Conservation (phyloP, 2,888 invertebrate species). For the Arge pagana region DNA sequence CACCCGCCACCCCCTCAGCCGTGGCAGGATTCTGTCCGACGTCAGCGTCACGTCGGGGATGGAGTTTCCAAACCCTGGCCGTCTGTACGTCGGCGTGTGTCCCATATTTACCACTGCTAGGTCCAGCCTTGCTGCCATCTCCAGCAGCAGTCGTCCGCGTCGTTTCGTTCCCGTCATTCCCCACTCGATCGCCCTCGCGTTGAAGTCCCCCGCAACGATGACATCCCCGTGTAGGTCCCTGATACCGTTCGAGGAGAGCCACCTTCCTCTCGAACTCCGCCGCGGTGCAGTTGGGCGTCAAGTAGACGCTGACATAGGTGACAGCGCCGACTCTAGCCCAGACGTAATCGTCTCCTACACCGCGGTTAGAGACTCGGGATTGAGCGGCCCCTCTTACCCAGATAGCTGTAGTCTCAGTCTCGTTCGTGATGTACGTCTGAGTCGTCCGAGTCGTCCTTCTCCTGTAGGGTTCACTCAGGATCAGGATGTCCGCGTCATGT, state of each 20-base stretch:
- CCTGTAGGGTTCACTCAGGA: slow-evolving; percentile 33
- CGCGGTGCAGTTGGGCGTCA: slow-evolving; percentile 22
- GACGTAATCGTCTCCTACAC: slow-evolving; percentile 17
- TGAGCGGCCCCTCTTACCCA: slow-evolving; percentile 14
- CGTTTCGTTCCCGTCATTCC: slow-evolving; percentile 10
- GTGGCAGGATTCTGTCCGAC: not conserved
- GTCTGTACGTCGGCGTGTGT: slow-evolving; percentile 8
- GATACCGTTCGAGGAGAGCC: too few relatives aligned
- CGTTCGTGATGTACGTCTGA: slow-evolving; percentile 20
- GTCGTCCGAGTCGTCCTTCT: not conserved
- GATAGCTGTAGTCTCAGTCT: slow-evolving; percentile 22
- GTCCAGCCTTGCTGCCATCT: slow-evolving; percentile 22
- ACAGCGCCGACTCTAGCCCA: slow-evolving; percentile 17
- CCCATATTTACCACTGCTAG: slow-evolving; percentile 20
- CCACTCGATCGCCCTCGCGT: slow-evolving; percentile 22
- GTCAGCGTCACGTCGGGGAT: not conserved
- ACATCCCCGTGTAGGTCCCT: too few relatives aligned
- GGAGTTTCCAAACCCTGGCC: not conserved
- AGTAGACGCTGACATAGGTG: slow-evolving; percentile 22
- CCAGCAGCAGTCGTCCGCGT: slow-evolving; percentile 21
- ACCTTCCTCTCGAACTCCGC: slow-evolving; percentile 12
- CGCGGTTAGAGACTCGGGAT: not conserved
- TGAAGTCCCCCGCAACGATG: too few relatives aligned
- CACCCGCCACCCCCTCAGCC: not conserved
- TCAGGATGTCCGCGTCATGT: slow-evolving; percentile 19